Base-by-base conservation (phyloP, 2,888 invertebrate species). In the Leptura quadrifasciata region DNA sequence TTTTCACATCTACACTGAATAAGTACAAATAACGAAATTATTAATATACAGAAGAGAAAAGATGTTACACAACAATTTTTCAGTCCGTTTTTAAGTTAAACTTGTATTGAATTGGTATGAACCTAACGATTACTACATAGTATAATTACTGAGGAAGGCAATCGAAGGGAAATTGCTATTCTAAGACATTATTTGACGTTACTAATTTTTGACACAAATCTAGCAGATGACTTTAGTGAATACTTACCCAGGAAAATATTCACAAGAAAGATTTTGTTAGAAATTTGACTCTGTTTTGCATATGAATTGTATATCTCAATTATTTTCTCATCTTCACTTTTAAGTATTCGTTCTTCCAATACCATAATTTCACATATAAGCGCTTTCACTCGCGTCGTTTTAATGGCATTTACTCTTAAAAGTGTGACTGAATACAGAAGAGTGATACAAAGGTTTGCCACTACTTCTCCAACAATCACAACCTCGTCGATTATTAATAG, bases 371-470 rank as follows among this genome's bases (percentile, higher is more conserved):
- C 69, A 17, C 68, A 65, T 17, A 82, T 77, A n/a, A 81, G 74
- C 31, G 65, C 71, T 47, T 60, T 75, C 47, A 83, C 31, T 52
- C 77, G 74, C 9, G 71, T 17, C 1, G 70, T 60, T 71, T 76
- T 82, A 39, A 83, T 77, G 5, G 76, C 78, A 5, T 75, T 39
- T 15, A 80, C 82, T 69, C 81, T 81, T 35, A 74, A 47, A 12
- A 81, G 63, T 6, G 82, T 81, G n/a, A 80, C 74, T 0, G 76
- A 75, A 57, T 80, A 80, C n/a, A 82, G 64, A 2, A 82, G 72
- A 2, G 82, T 82, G 18, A 81, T 81, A 47, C 81, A 80, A 35
- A 83, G 64, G 58, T 82, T 82, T 8, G 71, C 67, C 18, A 79
- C 79, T 57, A 83, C 73, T 52, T 80, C 82, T 31, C 75, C 75